Evolutionary conservation across 1,140 invertebrate species (phyloP), one percentile per base, ranked within the genome.

Genomic region (Diploscapter pachys): DNA sequence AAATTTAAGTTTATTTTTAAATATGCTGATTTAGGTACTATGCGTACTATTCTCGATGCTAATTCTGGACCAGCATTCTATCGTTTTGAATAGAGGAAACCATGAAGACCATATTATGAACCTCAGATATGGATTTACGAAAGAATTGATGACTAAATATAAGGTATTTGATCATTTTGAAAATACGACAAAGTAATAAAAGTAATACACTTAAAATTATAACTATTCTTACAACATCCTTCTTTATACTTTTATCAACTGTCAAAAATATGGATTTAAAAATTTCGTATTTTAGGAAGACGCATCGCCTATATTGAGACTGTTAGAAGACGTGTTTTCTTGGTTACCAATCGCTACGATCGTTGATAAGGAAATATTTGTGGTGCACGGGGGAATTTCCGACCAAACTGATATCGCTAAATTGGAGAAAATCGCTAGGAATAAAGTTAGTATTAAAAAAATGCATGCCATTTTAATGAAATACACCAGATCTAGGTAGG

Each of bases 31-130:
- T 55, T 93, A 76, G 56, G 92, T 94, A 48, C 87, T 93, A 6
- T 87, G 93, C 2, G 86, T 94, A 31, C 87, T 95, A 51, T 88
- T 95, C 69, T 87, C 91, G 2, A 91, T 92, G 80, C 89, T 93
- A 82, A 86, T 95, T 63, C 89, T 92, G 1, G 92, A 92, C 86
- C 93, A 93, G 11, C 57, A 75, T 59, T 76, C 75, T n/a, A 72
- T 76, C 13, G 67, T 64, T 59, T 53, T 76, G 9, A 76, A 76
- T 64, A 6, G 93, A 73, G 93, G 93, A 65, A 95, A 95, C 86
- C 93, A 96, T 85, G 93, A 95, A 86, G 93, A 95, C 86, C 91
- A 93, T 79, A 91, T 93, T 61, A 94, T 95, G 92, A 95, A 78
- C 87, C 88, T 62, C 86, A 92, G 92, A 85, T 95, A 95, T 85